Conservation (phyloP, 2,888 invertebrate species). For the Phortica magna region DNA sequence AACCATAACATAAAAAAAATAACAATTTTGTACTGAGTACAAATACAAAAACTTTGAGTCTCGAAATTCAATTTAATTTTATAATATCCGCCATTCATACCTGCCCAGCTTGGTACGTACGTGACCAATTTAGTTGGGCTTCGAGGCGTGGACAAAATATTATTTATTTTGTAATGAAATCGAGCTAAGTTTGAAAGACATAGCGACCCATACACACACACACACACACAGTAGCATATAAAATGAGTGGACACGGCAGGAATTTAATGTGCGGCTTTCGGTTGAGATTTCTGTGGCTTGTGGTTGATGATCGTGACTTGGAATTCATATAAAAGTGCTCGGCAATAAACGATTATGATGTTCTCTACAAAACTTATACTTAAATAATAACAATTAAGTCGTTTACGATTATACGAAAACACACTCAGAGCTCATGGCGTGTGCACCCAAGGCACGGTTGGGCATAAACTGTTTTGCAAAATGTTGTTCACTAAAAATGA, state of each 20-base stretch:
- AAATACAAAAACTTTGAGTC: constrained; percentile 21
- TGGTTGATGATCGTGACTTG: constrained; percentile 4
- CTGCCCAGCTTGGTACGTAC: constrained; percentile 10
- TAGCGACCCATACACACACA: background rate
- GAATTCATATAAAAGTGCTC: background rate
- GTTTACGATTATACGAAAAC: too few species aligned
- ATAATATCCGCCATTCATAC: constrained; percentile 60
- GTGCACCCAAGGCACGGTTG: too few species aligned
- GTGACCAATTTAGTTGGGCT: constrained; percentile 30
- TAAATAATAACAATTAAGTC: background rate
- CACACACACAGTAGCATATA: background rate
- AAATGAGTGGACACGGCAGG: constrained; percentile 3
- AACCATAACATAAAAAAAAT: background rate
- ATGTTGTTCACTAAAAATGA: too few species aligned
- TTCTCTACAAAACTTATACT: too few species aligned
- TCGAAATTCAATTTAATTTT: constrained; percentile 68
- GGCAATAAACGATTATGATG: too few species aligned
- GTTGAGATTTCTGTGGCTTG: constrained; percentile 19
- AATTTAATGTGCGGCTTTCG: constrained; percentile 28
- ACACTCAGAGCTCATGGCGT: too few species aligned
- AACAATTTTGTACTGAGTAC: background rate
- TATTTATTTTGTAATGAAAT: constrained; percentile 65
- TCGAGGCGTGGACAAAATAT: constrained; percentile 41
- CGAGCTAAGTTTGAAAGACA: constrained; percentile 39
- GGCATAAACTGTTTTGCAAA: too few species aligned